Base-by-base conservation (phyloP, 1,140 invertebrate species). In the Papilio glaucus region DNA sequence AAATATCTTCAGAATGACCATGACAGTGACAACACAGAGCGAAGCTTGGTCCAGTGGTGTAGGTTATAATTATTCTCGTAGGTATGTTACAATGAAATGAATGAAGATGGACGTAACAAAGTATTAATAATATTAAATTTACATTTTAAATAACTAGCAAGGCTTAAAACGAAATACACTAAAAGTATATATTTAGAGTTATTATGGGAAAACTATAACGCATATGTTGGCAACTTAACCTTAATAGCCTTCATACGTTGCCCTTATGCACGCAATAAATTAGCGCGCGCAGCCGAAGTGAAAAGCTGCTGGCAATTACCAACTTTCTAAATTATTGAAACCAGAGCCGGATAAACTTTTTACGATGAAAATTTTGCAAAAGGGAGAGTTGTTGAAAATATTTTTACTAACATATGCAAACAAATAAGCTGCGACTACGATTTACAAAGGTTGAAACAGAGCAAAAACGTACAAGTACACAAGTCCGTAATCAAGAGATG, bases 271-370 rank as follows among this genome's bases (percentile, higher is more conserved):
- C 29, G 33, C 15, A 33, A 38, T 62, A 62, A 62, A 62, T 33
- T 33, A 62, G 26, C 60, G 33, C 49, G 39, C 21, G 49, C 49
- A 57, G 49, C 24, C 49, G 49, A 57, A 57, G 49, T 57, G 49
- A 57, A 57, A 57, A 26, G 49, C 49, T 57, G 49, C 49, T 57
- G 21, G 49, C 21, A 57, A 57, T 57, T 57, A 57, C 24, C 49
- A 57, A 57, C 49, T 57, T 57, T 57, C 49, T 57, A 57, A 57
- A 57, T 57, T 57, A 57, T 57, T 57, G 49, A 57, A 57, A 57
- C 21, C 49, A 57, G 49, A 57, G 49, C 49, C 24, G 49, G 18
- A 57, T 57, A 9, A 57, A 57, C 49, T 57, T 57, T 42, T 57
- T 57, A 57, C 49, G 49, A 57, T 57, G 49, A 57, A 57, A 57